phyloP scores from a whole-genome alignment of 2,888 invertebrate genomes.

The Clepsis dumicolana region DNA sequence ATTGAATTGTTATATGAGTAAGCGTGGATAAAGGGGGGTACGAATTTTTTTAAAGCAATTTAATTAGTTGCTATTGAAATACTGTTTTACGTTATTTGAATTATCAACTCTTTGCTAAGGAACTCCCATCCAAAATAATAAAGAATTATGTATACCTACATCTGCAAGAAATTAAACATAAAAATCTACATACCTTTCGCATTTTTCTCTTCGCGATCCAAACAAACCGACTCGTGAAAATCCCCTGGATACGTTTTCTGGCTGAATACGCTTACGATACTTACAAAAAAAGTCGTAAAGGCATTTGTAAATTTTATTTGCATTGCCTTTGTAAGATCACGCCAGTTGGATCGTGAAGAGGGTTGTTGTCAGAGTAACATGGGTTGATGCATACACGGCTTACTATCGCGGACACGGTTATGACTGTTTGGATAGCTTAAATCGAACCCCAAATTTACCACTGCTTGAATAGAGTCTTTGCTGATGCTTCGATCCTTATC shows the following conservation, averaged over 20 bases:
- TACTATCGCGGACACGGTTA: slow-evolving; percentile 53
- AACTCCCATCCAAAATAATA: too few relatives aligned
- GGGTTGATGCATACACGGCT: slow-evolving; percentile 71
- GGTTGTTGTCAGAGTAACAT: slow-evolving; percentile 77
- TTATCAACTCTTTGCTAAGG: too few relatives aligned
- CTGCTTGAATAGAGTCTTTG: not conserved
- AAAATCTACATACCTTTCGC: slow-evolving; percentile 15
- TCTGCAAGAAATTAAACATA: slow-evolving; percentile 29
- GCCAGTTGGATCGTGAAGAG: slow-evolving; percentile 69
- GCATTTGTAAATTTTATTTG: slow-evolving; percentile 65
- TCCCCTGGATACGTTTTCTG: slow-evolving; percentile 49
- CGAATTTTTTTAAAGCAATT: too few relatives aligned
- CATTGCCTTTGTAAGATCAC: slow-evolving; percentile 62
- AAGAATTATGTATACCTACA: not conserved
- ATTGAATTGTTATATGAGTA: too few relatives aligned
- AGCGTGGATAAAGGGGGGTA: too few relatives aligned
- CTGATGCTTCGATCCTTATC: not conserved
- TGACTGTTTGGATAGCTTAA: slow-evolving; percentile 30
- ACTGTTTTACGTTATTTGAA: too few relatives aligned
- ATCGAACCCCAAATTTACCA: slow-evolving; percentile 26
- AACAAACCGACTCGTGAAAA: slow-evolving; percentile 34
- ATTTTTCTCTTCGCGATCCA: slow-evolving; percentile 10
- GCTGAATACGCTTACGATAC: slow-evolving; percentile 50
- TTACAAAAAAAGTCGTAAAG: slow-evolving; percentile 57
- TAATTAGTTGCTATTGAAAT: too few relatives aligned